Base-by-base conservation (phyloP, 37 sponge, comb jelly and placozoan genomes). In the Halisarca cf. caerulea region DNA sequence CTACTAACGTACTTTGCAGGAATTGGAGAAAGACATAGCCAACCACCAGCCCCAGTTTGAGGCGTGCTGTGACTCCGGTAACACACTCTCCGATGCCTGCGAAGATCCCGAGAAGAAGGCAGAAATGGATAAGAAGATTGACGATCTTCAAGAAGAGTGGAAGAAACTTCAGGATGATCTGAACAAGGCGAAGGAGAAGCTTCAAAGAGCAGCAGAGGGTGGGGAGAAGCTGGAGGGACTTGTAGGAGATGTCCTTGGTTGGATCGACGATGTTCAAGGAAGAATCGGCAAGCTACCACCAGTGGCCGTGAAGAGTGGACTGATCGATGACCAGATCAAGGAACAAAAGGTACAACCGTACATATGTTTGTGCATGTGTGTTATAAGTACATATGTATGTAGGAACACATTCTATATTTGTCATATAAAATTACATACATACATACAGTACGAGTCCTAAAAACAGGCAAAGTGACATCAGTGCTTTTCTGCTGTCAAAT, bases 321-420 rank as follows among this genome's bases (percentile, higher is more conserved):
- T 91, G 2, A 82, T 91, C 27, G 89, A 85, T 27, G 64, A 69
- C 32, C 92, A 91, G 79, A 68, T 91, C 21, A 86, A 88, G 55
- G 82, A 80, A 32, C 84, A 84, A 70, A 85, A 88, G 82, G 91
- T 91, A n/a, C n/a, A n/a, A n/a, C n/a, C n/a, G n/a, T n/a, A n/a
- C n/a, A n/a, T n/a, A n/a, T n/a, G n/a, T n/a, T 15, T 28, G 38
- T 73, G 77, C 28, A 17, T 25, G 5, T 6, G 38, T 7, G 4
- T 73, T 6, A 21, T 7, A 43, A 32, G 41, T 4, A 6, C 7
- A 30, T 5, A 32, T 15, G n/a, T n/a, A 17, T n/a, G n/a, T n/a
- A n/a, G n/a, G n/a, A n/a, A n/a, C n/a, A n/a, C n/a, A n/a, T n/a
- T n/a, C n/a, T n/a, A n/a, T n/a, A n/a, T n/a, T n/a, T n/a, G n/a